Percentiles rank a stretch among this genome's conserved stretches.
Conservation (phyloP, 2,888 invertebrate species). For the Nemotelus nigrinus region DNA sequence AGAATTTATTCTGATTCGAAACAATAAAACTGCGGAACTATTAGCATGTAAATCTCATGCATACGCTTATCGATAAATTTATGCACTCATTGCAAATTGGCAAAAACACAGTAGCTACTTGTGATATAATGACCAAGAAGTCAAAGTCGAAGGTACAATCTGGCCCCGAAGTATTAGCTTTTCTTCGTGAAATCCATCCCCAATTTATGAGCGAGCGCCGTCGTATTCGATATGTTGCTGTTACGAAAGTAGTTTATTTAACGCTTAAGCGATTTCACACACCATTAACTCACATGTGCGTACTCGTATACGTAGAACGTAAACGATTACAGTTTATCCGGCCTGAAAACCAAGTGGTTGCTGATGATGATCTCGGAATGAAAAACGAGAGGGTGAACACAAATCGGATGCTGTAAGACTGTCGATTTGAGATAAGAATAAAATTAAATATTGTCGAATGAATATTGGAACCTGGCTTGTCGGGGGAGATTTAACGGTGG, state of each 20-base stretch:
- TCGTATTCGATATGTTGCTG: background rate
- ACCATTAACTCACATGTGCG: conserved; percentile 61
- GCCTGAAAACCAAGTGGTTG: conserved; percentile 25
- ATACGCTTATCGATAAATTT: conserved; percentile 49
- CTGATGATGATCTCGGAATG: conserved; percentile 16
- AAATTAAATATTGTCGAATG: conserved; percentile 52
- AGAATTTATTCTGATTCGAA: conserved; percentile 38
- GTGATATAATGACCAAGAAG: background rate
- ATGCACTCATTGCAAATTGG: background rate
- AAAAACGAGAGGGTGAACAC: conserved; percentile 39
- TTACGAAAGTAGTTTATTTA: conserved; percentile 55
- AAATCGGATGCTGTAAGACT: conserved; percentile 53
- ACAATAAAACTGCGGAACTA: conserved; percentile 52
- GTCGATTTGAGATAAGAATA: conserved; percentile 54
- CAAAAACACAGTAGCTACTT: conserved; percentile 18
- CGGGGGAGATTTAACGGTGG: too few species aligned
- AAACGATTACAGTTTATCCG: conserved; percentile 47
- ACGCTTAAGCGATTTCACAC: conserved; percentile 65
- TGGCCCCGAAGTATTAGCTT: too few species aligned
- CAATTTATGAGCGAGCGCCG: background rate
- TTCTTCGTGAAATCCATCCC: background rate
- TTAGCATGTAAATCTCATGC: conserved; percentile 50
- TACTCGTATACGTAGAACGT: conserved; percentile 24
- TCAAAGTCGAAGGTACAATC: conserved; percentile 7
- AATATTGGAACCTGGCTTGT: conserved; percentile 48